Conservation (phyloP, 2,113 vertebrate species). For the Aleadryas rufinucha region DNA sequence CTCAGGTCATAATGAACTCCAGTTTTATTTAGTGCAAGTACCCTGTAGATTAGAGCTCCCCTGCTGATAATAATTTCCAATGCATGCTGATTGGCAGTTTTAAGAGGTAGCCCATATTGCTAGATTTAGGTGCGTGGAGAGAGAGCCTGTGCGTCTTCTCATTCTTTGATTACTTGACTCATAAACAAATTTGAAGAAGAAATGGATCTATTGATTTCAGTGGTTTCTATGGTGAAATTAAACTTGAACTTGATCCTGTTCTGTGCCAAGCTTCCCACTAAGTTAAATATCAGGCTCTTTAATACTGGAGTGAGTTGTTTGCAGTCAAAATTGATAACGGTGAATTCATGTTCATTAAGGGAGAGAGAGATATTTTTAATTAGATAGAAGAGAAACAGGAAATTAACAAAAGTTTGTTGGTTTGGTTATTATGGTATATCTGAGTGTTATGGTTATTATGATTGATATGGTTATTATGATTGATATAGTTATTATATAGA, state of each 20-base stretch:
- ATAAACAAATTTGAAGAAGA: neutral
- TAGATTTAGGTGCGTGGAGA: neutral
- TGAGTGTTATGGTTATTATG: no score
- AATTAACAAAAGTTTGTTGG: constrained; percentile 27
- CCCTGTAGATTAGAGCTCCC: neutral
- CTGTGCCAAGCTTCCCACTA: neutral
- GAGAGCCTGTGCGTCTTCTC: neutral
- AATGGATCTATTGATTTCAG: neutral
- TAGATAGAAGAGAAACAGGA: constrained; percentile 34
- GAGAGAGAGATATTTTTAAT: constrained; percentile 17
- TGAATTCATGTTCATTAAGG: neutral
- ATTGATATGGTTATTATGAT: no score
- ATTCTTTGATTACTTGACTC: neutral
- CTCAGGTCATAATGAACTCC: neutral
- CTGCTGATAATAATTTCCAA: neutral
- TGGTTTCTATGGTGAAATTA: neutral
- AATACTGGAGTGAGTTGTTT: neutral
- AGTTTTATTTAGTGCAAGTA: neutral
- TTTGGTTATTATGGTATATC: neutral
- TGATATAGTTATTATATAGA: neutral
- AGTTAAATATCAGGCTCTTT: neutral
- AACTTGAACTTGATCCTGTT: neutral
- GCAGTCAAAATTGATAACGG: neutral
- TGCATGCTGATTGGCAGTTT: neutral
- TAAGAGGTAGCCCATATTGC: neutral